Base-by-base conservation (phyloP, 2,888 invertebrate species). In the Eulithis testata region DNA sequence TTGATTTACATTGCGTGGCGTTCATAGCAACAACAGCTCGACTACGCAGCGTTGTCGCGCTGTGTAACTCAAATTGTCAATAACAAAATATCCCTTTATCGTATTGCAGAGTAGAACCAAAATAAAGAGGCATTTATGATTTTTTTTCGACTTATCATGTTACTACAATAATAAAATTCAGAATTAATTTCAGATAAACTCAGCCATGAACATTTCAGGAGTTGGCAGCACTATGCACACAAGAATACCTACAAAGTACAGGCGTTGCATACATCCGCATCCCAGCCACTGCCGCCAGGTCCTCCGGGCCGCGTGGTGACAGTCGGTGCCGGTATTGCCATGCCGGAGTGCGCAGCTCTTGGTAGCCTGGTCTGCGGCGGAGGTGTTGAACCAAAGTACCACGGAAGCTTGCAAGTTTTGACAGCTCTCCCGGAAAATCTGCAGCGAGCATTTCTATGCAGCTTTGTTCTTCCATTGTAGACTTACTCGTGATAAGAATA, bases 381-480 rank as follows among this genome's bases (percentile, higher is more conserved):
- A 80, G 84, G 85, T 81, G 83, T 81, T 86, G 87, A 83, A 81
- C 77, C 76, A 89, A 88, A 73, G 80, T 76, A 75, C 71, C 69
- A 75, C 91, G 90, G 87, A 89, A 86, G 83, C 81, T 79, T 79
- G 83, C 82, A 79, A 86, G 85, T 84, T 87, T 84, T 87, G 89
- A 87, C 86, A 86, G 87, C 83, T 82, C 80, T 77, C 84, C 87
- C 84, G 88, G 88, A 86, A 88, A 87, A 86, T 84, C 87, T 87
- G 87, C 88, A 88, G 81, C 79, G 81, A 77, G 84, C 81, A 79
- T 83, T 78, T 76, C 65, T 73, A 69, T 60, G 12, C 57, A 56
- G 57, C 37, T 58, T 71, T 62, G 72, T 70, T 73, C 64, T 60
- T 55, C 69, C 49, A 79, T 66, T 78, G 73, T 77, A 61, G 71